Conservation (phyloP, 2,888 invertebrate species). For the Thymelicus acteon region DNA sequence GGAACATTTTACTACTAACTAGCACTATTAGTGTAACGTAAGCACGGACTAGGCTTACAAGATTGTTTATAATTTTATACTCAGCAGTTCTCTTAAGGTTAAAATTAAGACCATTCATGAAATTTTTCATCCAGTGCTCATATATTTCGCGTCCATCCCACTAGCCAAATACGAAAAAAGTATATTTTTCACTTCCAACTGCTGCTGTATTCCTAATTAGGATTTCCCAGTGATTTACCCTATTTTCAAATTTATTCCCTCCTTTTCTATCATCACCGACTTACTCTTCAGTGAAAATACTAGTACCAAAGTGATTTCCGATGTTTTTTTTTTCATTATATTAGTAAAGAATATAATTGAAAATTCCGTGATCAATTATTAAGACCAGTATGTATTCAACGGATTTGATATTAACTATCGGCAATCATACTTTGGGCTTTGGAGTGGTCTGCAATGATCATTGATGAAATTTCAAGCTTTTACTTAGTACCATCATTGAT, state of each 20-base stretch:
- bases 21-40: conserved; percentile 79
- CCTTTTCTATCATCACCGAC: conserved; percentile 18
- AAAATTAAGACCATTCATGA: conserved; percentile 65
- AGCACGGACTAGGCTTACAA: conserved; percentile 80
- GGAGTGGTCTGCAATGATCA: conserved; percentile 62
- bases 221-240: conserved; percentile 25
- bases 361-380: background rate
- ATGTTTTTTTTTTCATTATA: background rate
- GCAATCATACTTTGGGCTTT: conserved; percentile 27
- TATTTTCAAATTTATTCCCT: conserved; percentile 27
- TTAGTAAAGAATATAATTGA: background rate
- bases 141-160: conserved; percentile 26
- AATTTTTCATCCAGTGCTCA: conserved; percentile 22
- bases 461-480: conserved; percentile 82
- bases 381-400: background rate
- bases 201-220: conserved; percentile 37
- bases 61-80: conserved; percentile 83
- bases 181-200: conserved; percentile 29
- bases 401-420: background rate
- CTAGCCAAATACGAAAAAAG: conserved; percentile 22
- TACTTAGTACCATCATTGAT: conserved; percentile 61
- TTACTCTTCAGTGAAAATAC: conserved; percentile 27
- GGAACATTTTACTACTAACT: conserved; percentile 89
- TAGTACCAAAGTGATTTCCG: conserved; percentile 7
- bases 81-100: conserved; percentile 77